Evolutionary conservation across 1,140 invertebrate genomes (phyloP).

Genomic region (Drosophila suzukii): DNA sequence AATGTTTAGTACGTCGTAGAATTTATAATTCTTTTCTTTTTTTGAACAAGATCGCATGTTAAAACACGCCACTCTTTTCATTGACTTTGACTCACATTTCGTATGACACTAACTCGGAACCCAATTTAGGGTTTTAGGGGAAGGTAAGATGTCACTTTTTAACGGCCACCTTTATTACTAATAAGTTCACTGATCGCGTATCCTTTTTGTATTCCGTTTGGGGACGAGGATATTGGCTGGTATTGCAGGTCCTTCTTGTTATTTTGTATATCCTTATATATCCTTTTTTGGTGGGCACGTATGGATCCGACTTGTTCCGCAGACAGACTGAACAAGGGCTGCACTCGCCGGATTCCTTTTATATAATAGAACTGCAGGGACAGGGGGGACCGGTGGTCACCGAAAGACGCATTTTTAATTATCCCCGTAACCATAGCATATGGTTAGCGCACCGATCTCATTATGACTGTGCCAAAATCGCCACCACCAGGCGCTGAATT

Average conservation of each 20-base stretch:
- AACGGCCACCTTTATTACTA: neutral
- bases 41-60: neutral
- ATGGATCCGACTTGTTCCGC: conserved; percentile 63
- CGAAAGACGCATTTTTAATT: conserved; percentile 61
- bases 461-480: conserved; percentile 46
- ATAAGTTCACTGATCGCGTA: conserved; percentile 22
- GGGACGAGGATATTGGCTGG: conserved; percentile 11
- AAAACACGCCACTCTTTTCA: conserved; percentile 17
- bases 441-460: conserved; percentile 41
- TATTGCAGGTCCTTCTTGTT: conserved; percentile 19
- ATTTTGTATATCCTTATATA: conserved; percentile 10
- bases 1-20: neutral
- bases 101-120: neutral
- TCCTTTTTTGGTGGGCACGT: conserved; percentile 42
- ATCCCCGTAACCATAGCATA: conserved; percentile 44
- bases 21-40: neutral
- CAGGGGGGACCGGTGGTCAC: conserved; percentile 17
- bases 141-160: neutral
- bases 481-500: conserved; percentile 50
- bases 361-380: conserved; percentile 37
- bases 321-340: conserved; percentile 70
- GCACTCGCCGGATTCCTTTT: conserved; percentile 53
- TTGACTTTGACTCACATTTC: conserved; percentile 31
- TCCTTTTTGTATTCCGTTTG: conserved; percentile 22
- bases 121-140: neutral